Evolutionary conservation across 53 echinoderm and acorn worm genomes (phyloP).

Genomic region (Mesocentrotus franciscanus): DNA sequence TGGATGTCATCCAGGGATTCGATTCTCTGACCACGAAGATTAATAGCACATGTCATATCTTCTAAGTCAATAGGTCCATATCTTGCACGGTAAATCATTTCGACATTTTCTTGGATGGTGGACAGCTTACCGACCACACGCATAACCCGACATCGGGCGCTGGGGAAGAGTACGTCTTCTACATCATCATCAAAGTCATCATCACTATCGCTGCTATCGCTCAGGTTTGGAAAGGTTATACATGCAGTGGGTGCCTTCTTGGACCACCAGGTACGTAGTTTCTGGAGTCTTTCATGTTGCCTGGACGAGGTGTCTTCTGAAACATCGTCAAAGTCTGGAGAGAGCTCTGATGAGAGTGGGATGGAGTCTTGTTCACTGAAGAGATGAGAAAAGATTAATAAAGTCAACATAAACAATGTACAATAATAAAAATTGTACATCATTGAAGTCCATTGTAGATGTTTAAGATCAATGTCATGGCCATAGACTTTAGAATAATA

Average conservation of each 20-base stretch:
- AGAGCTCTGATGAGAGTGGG: not conserved
- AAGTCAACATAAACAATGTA: not conserved
- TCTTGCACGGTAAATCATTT: not conserved
- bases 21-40: not conserved
- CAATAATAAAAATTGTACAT: not conserved
- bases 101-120: conserved; percentile 9
- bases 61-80: not conserved
- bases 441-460: no score
- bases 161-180: not conserved
- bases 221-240: not conserved
- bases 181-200: conserved; percentile 27
- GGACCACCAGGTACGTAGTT: conserved; percentile 38
- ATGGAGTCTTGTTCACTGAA: conserved; percentile 1
- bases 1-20: not conserved
- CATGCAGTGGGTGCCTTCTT: conserved; percentile 19
- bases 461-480: no score
- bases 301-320: not conserved
- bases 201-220: conserved; percentile 9
- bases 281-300: conserved; percentile 30
- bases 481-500: no score
- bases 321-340: not conserved
- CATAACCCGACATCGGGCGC: conserved; percentile 49
- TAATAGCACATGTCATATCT: not conserved
- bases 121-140: conserved; percentile 41
- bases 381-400: not conserved